Conservation (phyloP, 2,888 invertebrate species). For the Drosophila paucipuncta region DNA sequence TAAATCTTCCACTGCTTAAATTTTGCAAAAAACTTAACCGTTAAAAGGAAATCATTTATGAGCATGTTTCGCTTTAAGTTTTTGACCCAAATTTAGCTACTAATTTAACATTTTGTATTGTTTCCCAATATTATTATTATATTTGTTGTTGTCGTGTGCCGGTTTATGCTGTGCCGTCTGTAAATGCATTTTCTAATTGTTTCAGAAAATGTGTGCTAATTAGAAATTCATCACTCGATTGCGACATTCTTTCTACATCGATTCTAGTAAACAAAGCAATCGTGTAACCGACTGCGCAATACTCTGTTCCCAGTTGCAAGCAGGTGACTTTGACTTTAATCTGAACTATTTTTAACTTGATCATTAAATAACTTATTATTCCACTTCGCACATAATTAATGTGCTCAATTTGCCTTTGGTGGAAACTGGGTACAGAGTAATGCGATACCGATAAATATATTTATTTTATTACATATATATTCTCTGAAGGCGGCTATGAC, state of each 20-base stretch:
- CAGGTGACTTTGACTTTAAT: background rate
- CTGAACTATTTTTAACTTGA: too few relatives aligned
- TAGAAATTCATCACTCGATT: background rate
- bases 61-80: background rate
- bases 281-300: background rate
- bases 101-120: background rate
- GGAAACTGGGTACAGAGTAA: background rate
- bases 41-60: background rate
- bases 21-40: background rate
- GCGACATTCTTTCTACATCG: background rate
- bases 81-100: background rate
- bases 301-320: background rate
- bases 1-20: background rate
- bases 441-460: slow-evolving; percentile 31
- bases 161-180: background rate
- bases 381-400: background rate
- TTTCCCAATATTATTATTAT: background rate
- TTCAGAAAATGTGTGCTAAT: background rate
- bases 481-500: slow-evolving; percentile 38
- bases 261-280: background rate
- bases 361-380: background rate
- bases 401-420: background rate
- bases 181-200: background rate
- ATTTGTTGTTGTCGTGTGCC: background rate
- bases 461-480: slow-evolving; percentile 19